These are phyloP conservation scores for Leptobrachium leishanense DNA, from an alignment of 2,113 vertebrate genomes.

Conservation along the genomic window DNA sequence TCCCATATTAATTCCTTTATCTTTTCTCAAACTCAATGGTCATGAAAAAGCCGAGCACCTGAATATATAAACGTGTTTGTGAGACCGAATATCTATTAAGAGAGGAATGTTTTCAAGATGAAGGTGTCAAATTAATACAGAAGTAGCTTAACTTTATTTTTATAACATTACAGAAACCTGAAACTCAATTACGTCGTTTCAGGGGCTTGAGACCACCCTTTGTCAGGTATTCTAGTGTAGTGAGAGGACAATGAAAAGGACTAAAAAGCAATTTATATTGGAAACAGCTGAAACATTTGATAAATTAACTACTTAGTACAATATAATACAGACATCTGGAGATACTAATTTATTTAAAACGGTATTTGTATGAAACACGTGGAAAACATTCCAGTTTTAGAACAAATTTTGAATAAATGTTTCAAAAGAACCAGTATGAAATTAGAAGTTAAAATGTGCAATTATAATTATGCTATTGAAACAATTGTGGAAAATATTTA, in stretches of 20 bases:
- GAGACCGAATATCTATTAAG: neutral
- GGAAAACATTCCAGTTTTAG: neutral
- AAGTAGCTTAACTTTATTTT: neutral
- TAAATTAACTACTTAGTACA: neutral
- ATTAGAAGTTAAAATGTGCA: neutral
- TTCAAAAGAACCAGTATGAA: neutral
- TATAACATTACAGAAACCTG: neutral
- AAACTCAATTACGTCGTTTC: neutral
- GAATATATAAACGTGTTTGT: neutral
- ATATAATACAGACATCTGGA: neutral
- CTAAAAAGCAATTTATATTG: neutral
- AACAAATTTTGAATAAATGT: neutral
- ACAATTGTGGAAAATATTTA: too few species aligned
- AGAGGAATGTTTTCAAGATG: neutral
- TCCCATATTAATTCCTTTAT: neutral
- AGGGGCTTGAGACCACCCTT: neutral
- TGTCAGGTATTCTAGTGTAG: neutral
- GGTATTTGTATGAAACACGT: neutral
- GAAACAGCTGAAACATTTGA: slow-evolving; percentile 5
- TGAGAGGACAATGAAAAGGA: neutral
- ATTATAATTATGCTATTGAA: neutral
- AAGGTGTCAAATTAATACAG: neutral
- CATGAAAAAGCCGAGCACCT: neutral
- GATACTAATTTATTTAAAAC: neutral
- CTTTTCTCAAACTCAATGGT: neutral